Conservation (phyloP, 2,888 invertebrate genomes). For the Hypsopygia costalis region DNA sequence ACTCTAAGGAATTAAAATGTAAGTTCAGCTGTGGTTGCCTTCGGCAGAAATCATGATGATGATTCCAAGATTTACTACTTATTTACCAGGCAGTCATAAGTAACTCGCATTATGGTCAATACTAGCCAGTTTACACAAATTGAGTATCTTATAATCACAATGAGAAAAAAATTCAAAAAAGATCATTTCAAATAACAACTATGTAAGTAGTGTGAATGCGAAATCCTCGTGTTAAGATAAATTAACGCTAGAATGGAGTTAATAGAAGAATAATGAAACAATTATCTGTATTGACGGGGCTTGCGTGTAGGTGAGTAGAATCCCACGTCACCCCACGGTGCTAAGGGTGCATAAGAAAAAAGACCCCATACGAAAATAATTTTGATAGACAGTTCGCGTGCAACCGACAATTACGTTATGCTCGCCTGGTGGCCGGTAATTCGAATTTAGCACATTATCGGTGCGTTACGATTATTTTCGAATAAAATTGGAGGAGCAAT, state of each 20-base stretch:
- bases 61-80: no score
- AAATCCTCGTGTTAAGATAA: slow-evolving; percentile 39
- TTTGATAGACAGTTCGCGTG: slow-evolving; percentile 80
- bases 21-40: no score
- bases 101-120: no score
- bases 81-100: no score
- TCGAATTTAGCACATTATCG: slow-evolving; percentile 76
- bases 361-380: slow-evolving; percentile 68
- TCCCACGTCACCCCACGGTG: slow-evolving; percentile 41
- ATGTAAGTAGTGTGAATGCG: slow-evolving; percentile 10
- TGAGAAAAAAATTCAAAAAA: no score
- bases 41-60: no score
- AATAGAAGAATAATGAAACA: slow-evolving; percentile 79
- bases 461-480: slow-evolving; percentile 61
- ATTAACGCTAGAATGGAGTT: slow-evolving; percentile 65
- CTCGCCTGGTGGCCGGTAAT: slow-evolving; percentile 44
- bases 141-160: no score
- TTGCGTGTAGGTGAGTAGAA: slow-evolving; percentile 60
- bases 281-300: slow-evolving; percentile 66
- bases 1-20: no score
- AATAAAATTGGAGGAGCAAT: slow-evolving; percentile 53
- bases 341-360: slow-evolving; percentile 61
- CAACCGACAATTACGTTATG: slow-evolving; percentile 62
- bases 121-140: no score
- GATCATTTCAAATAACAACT: no score